Conservation (phyloP, 2,113 vertebrate species). For the Lagopus leucura region DNA sequence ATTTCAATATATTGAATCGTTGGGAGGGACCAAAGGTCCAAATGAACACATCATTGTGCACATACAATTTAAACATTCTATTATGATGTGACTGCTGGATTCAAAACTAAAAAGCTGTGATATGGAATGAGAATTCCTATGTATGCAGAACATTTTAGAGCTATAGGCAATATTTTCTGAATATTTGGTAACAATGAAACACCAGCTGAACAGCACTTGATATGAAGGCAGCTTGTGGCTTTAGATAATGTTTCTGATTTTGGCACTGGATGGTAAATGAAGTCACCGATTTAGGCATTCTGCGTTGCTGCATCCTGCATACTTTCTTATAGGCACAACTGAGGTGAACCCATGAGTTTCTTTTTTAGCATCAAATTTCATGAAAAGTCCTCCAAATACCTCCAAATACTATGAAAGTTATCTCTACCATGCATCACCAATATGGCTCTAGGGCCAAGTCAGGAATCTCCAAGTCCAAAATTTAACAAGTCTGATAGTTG, state of each 20-base stretch:
- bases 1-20: background rate
- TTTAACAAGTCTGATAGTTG: accelerated
- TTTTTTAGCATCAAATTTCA: background rate
- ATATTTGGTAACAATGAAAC: background rate
- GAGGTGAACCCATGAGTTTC: background rate
- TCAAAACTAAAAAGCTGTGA: background rate
- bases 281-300: background rate
- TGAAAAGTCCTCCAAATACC: background rate
- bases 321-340: background rate
- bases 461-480: background rate
- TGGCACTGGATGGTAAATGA: background rate
- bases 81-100: background rate
- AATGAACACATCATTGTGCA: background rate
- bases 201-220: background rate
- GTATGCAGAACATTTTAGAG: background rate
- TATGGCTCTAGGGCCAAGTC: background rate
- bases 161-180: background rate
- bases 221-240: background rate
- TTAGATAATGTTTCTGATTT: background rate
- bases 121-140: background rate
- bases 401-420: background rate
- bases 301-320: background rate
- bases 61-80: background rate
- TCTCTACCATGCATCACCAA: background rate
- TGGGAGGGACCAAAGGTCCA: background rate